A percentile compares a stretch with the other conserved stretches of the same genome.
Conservation (phyloP, 2,113 vertebrate genomes). For the Rhinichthys klamathensis region DNA sequence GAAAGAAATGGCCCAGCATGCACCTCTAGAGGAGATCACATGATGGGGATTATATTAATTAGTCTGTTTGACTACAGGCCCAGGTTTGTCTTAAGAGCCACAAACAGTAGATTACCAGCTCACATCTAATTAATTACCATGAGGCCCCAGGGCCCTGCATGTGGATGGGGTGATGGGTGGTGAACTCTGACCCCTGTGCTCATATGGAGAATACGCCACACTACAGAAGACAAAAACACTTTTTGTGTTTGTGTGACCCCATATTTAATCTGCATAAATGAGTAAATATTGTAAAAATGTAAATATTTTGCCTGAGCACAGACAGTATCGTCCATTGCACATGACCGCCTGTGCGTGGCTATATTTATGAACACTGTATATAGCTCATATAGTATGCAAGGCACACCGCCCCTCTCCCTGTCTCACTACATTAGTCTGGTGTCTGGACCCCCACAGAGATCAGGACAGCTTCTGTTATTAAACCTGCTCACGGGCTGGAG, state of each 20-base stretch:
- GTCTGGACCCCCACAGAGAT: constrained; percentile 47
- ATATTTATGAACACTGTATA: constrained; percentile 10
- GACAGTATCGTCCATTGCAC: background rate
- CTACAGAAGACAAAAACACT: constrained; percentile 5
- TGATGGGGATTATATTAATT: constrained; percentile 42
- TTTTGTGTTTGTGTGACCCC: constrained; percentile 10
- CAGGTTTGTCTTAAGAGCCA: background rate
- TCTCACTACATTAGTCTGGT: constrained; percentile 48
- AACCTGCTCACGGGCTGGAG: constrained; percentile 43
- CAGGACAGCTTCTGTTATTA: constrained; percentile 49
- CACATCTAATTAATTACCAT: constrained; percentile 42
- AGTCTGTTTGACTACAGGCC: constrained; percentile 28
- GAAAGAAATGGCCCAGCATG: constrained; percentile 12
- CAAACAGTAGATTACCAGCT: constrained; percentile 26
- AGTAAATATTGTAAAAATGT: background rate
- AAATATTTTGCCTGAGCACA: background rate
- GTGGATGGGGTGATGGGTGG: background rate
- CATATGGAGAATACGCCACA: background rate
- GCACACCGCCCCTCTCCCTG: constrained; percentile 30
- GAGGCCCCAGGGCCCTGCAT: background rate
- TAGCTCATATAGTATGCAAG: constrained; percentile 22
- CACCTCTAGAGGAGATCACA: constrained; percentile 5
- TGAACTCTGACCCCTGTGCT: constrained; percentile 38
- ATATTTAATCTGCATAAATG: constrained; percentile 27
- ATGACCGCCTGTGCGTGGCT: background rate